Conservation (phyloP, 1,140 invertebrate species). For the Belonocnema kinseyi region DNA sequence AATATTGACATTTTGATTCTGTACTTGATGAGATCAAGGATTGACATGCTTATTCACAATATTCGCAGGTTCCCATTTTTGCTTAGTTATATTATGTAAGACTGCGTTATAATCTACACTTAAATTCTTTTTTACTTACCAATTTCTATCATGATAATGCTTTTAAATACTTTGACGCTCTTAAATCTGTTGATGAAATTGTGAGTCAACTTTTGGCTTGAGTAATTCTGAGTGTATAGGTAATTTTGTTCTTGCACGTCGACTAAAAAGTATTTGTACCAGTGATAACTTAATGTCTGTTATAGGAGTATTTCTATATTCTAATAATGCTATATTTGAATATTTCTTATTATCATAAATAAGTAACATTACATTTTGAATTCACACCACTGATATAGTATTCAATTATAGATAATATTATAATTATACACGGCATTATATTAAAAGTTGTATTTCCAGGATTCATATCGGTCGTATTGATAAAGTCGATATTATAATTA, state of each 20-base stretch:
- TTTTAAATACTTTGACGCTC: neutral
- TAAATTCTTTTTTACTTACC: neutral
- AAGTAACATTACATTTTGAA: no score
- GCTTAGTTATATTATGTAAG: neutral
- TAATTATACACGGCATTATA: no score
- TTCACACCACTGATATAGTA: no score
- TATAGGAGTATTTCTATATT: conserved; percentile 4
- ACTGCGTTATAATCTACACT: neutral
- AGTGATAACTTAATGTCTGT: neutral
- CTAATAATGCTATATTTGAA: neutral
- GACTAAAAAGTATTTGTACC: neutral
- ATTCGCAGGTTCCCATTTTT: neutral
- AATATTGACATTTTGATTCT: neutral
- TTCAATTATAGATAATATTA: no score
- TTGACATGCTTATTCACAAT: neutral
- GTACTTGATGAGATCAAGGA: neutral
- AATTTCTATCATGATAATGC: conserved; percentile 7
- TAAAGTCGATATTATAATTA: no score
- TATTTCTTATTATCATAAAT: no score
- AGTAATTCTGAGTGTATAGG: neutral
- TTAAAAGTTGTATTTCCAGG: no score
- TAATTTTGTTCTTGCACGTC: neutral
- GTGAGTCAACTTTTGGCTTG: conserved; percentile 1
- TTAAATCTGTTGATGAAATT: neutral
- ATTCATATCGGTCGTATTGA: no score